Conservation (phyloP, 37 sponge, comb jelly and placozoan species). For the Chondrilla cf. caribensis region DNA sequence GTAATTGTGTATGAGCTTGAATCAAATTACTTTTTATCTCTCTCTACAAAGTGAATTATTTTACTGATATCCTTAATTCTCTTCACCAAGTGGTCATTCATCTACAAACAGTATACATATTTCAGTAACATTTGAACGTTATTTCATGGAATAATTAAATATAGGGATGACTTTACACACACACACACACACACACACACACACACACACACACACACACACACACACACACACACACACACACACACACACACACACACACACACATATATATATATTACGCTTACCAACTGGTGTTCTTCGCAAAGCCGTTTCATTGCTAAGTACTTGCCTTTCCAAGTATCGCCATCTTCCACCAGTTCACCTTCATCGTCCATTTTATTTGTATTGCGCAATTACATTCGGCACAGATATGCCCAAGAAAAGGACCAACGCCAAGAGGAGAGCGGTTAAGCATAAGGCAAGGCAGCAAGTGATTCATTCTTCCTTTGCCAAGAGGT, state of each 20-base stretch:
- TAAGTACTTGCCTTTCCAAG: constrained; percentile 41
- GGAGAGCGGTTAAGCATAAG: constrained; percentile 94
- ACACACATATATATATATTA: too few species aligned
- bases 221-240: too few species aligned
- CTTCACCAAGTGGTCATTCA: constrained; percentile 39
- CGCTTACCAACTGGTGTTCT: constrained; percentile 57
- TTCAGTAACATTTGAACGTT: not conserved
- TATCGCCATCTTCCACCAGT: not conserved
- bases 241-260: too few species aligned
- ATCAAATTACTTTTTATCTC: constrained; percentile 48
- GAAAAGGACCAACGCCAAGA: constrained; percentile 93
- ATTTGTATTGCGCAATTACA: not conserved
- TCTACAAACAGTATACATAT: constrained; percentile 15
- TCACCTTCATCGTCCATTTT: not conserved
- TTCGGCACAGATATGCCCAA: constrained; percentile 87
- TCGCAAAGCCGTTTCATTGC: constrained; percentile 61
- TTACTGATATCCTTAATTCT: constrained; percentile 36
- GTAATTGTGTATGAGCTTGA: not conserved
- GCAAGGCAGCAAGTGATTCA: constrained; percentile 80
- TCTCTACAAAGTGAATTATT: constrained; percentile 42
- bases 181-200: too few species aligned
- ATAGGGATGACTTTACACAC: too few species aligned
- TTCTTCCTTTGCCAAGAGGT: constrained; percentile 34
- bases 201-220: too few species aligned
- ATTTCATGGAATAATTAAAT: not conserved